Evolutionary conservation across 2,113 vertebrate species (phyloP).

Genomic region (Poeciliopsis retropinna): DNA sequence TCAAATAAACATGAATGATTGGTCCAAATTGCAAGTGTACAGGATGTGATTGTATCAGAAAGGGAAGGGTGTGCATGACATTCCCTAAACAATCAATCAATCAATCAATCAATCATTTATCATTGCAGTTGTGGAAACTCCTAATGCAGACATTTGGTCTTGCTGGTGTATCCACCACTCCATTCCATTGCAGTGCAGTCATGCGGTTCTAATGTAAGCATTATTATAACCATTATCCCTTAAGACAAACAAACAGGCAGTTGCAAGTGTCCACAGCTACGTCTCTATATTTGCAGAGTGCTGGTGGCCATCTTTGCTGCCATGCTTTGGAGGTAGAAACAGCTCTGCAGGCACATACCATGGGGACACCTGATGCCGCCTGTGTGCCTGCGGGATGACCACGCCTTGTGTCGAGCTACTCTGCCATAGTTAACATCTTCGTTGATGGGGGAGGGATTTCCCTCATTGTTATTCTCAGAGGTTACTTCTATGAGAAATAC

Average conservation of each 20-base stretch:
- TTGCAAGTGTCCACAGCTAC: constrained; percentile 65
- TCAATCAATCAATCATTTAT: constrained; percentile 64
- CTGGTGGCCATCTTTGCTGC: constrained; percentile 44
- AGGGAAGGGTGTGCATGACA: constrained; percentile 65
- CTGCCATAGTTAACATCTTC: constrained; percentile 87
- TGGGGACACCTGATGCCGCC: constrained; percentile 81
- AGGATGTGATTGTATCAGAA: constrained; percentile 52
- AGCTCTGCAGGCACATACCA: constrained; percentile 81
- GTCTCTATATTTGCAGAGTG: constrained; percentile 52
- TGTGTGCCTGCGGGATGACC: constrained; percentile 80
- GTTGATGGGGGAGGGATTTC: constrained; percentile 84
- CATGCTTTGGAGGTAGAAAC: constrained; percentile 57
- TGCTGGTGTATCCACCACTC: constrained; percentile 61
- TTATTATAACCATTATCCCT: constrained; percentile 52
- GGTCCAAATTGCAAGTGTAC: constrained; percentile 27
- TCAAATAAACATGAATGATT: constrained; percentile 67
- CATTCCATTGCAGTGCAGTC: constrained; percentile 72
- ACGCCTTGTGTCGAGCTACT: constrained; percentile 82
- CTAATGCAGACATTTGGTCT: constrained; percentile 56
- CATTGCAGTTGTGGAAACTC: constrained; percentile 56
- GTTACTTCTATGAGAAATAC: constrained; percentile 88
- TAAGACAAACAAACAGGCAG: constrained; percentile 59
- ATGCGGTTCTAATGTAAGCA: constrained; percentile 75
- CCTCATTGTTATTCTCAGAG: constrained; percentile 91
- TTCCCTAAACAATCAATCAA: constrained; percentile 69